phyloP scores from a whole-genome alignment of 2,113 vertebrate species.

The Rhinogobius similis region DNA sequence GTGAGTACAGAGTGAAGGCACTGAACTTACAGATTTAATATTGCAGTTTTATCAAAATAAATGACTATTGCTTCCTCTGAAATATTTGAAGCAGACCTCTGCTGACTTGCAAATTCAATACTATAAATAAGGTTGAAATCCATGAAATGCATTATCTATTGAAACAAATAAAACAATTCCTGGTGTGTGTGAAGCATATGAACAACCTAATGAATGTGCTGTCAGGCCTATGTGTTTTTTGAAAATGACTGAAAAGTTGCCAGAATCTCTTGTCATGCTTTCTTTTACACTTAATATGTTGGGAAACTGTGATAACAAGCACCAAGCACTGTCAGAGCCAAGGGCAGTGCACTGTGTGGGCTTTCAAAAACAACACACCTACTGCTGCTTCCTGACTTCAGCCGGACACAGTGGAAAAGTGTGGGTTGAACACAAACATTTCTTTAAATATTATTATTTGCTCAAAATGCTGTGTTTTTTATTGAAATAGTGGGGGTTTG shows the following conservation, averaged over 20 bases:
- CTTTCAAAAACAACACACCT: conserved; percentile 36
- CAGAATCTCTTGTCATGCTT: conserved; percentile 1
- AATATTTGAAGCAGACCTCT: too few relatives aligned
- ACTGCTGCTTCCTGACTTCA: conserved; percentile 9
- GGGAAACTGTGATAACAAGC: conserved; percentile 28
- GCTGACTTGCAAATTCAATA: too few relatives aligned
- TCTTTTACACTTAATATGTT: conserved; percentile 15
- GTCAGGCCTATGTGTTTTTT: neutral
- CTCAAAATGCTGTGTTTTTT: neutral
- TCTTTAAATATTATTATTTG: conserved; percentile 36
- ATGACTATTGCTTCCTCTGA: too few relatives aligned
- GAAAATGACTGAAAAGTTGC: neutral
- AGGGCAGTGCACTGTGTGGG: conserved; percentile 43
- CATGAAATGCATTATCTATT: too few relatives aligned
- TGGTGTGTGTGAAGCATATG: too few relatives aligned
- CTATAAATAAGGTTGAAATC: too few relatives aligned
- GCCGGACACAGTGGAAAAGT: conserved; percentile 20
- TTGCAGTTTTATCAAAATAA: too few relatives aligned
- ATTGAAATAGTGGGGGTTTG: neutral
- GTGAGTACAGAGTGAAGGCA: too few relatives aligned
- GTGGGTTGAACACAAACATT: conserved; percentile 9
- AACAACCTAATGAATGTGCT: too few relatives aligned
- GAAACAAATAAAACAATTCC: too few relatives aligned
- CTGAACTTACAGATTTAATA: too few relatives aligned
- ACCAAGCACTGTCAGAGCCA: conserved; percentile 21